Conservation (phyloP, 2,888 invertebrate species). For the Phytoseiulus persimilis region DNA sequence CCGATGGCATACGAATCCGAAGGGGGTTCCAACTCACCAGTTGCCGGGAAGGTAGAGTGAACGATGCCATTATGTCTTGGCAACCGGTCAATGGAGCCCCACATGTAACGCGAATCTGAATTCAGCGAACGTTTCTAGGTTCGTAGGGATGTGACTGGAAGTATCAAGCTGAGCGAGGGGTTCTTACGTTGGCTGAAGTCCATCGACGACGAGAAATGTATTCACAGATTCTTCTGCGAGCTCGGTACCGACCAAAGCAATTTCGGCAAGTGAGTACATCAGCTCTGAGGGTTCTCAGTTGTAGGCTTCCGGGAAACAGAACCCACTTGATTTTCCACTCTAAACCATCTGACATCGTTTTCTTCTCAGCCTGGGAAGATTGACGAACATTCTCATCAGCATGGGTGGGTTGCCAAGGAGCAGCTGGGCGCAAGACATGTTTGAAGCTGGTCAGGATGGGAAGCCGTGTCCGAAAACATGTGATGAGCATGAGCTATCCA, state of each 20-base stretch:
- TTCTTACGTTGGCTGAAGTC: constrained; percentile 8
- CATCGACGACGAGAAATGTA: constrained; percentile 15
- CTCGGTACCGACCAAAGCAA: not conserved
- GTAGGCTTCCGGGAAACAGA: too few relatives aligned
- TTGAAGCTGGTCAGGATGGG: not conserved
- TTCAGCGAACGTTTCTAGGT: not conserved
- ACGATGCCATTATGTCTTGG: too few relatives aligned
- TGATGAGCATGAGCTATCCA: not conserved
- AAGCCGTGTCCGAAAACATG: not conserved
- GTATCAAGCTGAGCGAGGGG: not conserved
- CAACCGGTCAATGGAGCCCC: too few relatives aligned
- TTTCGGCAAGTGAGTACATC: not conserved
- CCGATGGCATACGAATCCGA: too few relatives aligned
- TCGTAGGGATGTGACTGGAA: not conserved
- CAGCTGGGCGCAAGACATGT: constrained; percentile 8
- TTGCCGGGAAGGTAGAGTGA: too few relatives aligned
- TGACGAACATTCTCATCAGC: constrained; percentile 6
- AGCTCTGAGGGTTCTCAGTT: not conserved
- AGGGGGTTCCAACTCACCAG: too few relatives aligned
- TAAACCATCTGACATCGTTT: too few relatives aligned
- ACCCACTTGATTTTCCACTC: too few relatives aligned
- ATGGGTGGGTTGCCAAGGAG: not conserved
- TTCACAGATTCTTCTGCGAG: constrained; percentile 19
- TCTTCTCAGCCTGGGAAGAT: not conserved
- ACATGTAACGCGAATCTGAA: not conserved